Base-by-base conservation (phyloP, 2,797 vertebrate genomes). In the Sciurus carolinensis region DNA sequence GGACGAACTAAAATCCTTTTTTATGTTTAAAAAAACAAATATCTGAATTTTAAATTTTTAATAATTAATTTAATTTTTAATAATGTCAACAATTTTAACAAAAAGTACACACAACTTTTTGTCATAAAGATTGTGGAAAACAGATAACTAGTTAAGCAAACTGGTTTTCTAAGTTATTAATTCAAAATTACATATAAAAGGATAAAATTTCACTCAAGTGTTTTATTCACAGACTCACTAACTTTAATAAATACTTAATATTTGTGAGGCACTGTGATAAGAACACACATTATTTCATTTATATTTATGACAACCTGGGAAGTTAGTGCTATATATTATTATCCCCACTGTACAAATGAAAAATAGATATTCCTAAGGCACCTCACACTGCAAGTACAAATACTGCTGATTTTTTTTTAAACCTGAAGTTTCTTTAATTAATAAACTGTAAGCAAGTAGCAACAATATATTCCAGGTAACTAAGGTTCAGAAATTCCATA, bases 11-110 rank as follows among this genome's bases (percentile, higher is more conserved):
- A 62, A 62, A 26, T 62, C 9, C 17, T 52, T 54, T 42, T 73
- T 72, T 81, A 91, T 93, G 72, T 87, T 89, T 95, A 86, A 47
- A 44, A 90, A 96, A 92, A 83, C 62, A 86, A 83, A 42, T 69
- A 42, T 72, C 77, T 64, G 30, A 87, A 73, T 52, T 36, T 36
- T 36, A 36, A 36, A 36, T 36, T 36, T 36, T 36, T 36, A 36
- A 36, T 36, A 36, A 36, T 36, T 36, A 36, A 36, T 36, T 36
- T 36, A 36, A 36, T 36, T 90, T 92, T 84, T 71, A 59, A 24
- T n/a, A 87, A 24, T 79, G 13, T 2, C 26, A 92, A 14, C n/a
- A 82, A 88, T 92, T 94, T 90, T 94, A 90, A 91, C 47, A 93
- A 85, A 96, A 91, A 90, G 10, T 30, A 80, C 26, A 80, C 87